Percentiles rank a stretch among this genome's conserved stretches.
These are phyloP conservation scores for Sebastes matsubarae DNA, from an alignment of 2,797 vertebrate genomes.

Conservation along the genomic window DNA sequence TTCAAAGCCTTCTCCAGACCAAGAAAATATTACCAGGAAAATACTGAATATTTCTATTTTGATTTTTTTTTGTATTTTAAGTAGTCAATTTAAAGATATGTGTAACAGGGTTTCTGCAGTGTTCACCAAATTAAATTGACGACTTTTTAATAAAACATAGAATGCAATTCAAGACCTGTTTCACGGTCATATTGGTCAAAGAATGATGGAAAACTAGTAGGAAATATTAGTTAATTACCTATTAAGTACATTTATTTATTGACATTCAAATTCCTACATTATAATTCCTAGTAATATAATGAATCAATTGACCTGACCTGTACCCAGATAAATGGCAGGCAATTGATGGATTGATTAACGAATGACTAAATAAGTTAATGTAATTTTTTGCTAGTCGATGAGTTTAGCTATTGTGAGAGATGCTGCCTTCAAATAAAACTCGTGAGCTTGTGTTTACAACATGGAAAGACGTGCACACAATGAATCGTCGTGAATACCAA, in stretches of 20 bases:
- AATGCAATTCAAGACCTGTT: too few relatives aligned
- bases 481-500: too few relatives aligned
- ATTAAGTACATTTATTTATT: neutral
- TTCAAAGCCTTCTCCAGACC: neutral
- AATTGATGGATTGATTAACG: neutral
- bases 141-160: too few relatives aligned
- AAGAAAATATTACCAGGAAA: rapidly evolving
- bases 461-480: too few relatives aligned
- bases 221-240: neutral
- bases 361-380: neutral
- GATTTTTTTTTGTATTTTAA: neutral
- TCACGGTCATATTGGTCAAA: too few relatives aligned
- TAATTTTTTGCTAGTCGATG: neutral
- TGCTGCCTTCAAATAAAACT: too few relatives aligned
- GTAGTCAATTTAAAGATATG: neutral
- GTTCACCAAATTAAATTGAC: too few relatives aligned
- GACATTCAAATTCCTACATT: neutral
- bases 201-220: too few relatives aligned
- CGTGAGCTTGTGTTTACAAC: too few relatives aligned
- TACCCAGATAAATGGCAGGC: neutral
- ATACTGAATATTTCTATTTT: too few relatives aligned
- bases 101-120: neutral
- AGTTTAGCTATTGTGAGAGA: neutral
- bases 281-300: neutral
- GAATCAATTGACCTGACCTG: neutral